phyloP scores from a whole-genome alignment of 2,888 invertebrate species.

The Choreutis nemorana region DNA sequence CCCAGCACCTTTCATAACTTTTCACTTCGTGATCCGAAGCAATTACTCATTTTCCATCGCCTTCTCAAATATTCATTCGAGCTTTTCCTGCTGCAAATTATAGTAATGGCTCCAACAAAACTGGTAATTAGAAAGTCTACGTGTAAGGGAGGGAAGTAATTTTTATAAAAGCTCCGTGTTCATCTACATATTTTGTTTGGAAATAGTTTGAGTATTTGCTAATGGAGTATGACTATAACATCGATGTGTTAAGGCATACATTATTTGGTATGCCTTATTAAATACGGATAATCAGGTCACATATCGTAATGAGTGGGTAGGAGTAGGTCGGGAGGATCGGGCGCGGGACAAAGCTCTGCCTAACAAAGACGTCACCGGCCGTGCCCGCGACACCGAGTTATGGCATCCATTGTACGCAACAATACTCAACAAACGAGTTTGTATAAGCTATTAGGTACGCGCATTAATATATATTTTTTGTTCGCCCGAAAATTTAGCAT shows the following conservation, averaged over 20 bases:
- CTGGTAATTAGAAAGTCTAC: conserved; percentile 50
- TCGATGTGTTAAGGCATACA: conserved; percentile 9
- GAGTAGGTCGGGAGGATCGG: conserved; percentile 46
- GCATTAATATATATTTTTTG: conserved; percentile 68
- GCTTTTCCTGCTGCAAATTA: conserved; percentile 60
- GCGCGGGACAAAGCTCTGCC: conserved; percentile 52
- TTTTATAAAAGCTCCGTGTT: conserved; percentile 28
- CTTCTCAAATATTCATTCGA: conserved; percentile 65
- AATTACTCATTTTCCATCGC: conserved; percentile 64
- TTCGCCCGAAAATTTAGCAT: conserved; percentile 66
- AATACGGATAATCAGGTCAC: too few relatives aligned
- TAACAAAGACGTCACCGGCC: conserved; percentile 68
- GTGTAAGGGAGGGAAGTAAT: conserved; percentile 29
- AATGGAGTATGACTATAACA: conserved; percentile 5
- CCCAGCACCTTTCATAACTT: conserved; percentile 64
- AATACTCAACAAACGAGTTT: conserved; percentile 68
- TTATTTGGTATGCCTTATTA: neutral
- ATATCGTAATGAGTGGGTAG: conserved; percentile 30
- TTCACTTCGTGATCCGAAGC: conserved; percentile 64
- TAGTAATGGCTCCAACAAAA: conserved; percentile 54
- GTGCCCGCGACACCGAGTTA: conserved; percentile 65
- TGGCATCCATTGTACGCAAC: conserved; percentile 66
- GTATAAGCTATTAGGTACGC: conserved; percentile 68
- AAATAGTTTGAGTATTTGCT: conserved; percentile 24
- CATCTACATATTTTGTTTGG: conserved; percentile 14